phyloP scores from a whole-genome alignment of 2,113 vertebrate genomes.

The Larimichthys crocea region DNA sequence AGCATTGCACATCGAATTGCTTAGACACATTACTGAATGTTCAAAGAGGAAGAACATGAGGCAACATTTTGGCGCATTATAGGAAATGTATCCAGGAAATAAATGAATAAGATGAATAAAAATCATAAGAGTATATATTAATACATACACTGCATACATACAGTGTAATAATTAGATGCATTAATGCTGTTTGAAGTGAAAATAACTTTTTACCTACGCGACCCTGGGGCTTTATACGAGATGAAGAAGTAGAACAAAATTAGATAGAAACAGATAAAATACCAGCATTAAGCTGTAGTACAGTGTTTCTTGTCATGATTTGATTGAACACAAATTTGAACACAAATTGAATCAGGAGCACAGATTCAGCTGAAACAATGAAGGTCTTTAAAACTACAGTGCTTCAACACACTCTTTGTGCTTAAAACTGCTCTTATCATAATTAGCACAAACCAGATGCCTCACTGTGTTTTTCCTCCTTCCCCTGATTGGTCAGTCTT shows the following conservation, averaged over 20 bases:
- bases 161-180: background rate
- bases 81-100: conserved; percentile 17
- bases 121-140: background rate
- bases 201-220: no score
- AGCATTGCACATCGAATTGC: conserved; percentile 37
- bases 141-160: background rate
- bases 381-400: background rate
- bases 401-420: background rate
- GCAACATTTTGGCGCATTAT: conserved; percentile 26
- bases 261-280: background rate
- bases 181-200: background rate
- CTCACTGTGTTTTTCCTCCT: background rate
- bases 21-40: conserved; percentile 54
- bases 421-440: background rate
- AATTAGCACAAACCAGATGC: background rate
- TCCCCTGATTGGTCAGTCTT: background rate
- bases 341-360: background rate
- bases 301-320: background rate
- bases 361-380: background rate
- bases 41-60: conserved; percentile 43
- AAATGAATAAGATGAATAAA: background rate
- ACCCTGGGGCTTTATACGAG: background rate
- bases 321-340: background rate
- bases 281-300: background rate
- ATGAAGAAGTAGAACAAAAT: background rate